Evolutionary conservation across 2,888 invertebrate genomes (phyloP), one percentile per base, ranked within the genome.

Genomic region (Silvanus unidentatus): DNA sequence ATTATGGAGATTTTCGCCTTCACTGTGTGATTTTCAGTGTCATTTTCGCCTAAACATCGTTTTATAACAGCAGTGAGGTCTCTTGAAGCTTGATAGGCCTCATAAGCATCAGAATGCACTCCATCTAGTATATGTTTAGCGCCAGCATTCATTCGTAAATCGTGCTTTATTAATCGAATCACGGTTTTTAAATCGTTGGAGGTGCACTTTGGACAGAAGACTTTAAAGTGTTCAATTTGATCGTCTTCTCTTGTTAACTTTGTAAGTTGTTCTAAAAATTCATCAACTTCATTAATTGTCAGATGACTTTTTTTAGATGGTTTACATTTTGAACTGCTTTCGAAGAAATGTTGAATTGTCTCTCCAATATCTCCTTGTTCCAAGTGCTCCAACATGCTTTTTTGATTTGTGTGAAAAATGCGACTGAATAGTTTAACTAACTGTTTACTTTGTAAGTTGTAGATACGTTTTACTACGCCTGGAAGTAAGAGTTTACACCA

Each of bases 361-460:
- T 91, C 86, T 0, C 93, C 90, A 1, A 95, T 81, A 70, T 97
- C 95, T 2, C 63, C 94, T 65, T 90, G 80, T 63, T 94, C 91
- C 54, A 95, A 76, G 71, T 93, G 83, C 54, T 85, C 82, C 6
- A 89, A 70, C 92, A 97, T 94, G 37, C 84, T 84, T 55, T 85
- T 82, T 49, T 82, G 83, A 68, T 84, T 81, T 0, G 77, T 77
- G 2, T 75, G 71, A 54, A 95, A 87, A 47, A 95, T 81, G 71
- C 81, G 80, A 37, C 91, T 84, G 67, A 93, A 95, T 36, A 94
- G 70, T 71, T 96, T 95, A 0, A 93, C 75, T 42, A 97, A 75
- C 64, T 94, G 93, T 68, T 93, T 94, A 65, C 87, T 92, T 74
- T 93, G 91, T 39, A 97, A 73, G 74, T 96, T 95, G 67, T 95